Base-by-base conservation (phyloP, 2,888 invertebrate genomes). In the Nemotelus pantherinus region DNA sequence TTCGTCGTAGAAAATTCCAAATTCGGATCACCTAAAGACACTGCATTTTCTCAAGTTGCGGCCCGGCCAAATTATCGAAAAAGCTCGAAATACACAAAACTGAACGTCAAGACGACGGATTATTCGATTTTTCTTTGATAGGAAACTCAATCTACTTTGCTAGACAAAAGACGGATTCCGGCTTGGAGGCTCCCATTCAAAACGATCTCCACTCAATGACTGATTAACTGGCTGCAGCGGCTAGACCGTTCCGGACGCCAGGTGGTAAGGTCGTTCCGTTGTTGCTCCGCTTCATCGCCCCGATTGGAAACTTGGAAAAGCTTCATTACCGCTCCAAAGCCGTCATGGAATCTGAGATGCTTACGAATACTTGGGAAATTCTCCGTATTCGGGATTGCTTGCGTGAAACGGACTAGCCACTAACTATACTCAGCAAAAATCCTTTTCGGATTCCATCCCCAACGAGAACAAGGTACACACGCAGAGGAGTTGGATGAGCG, bases 181-280 rank as follows among this genome's bases (percentile, higher is more conserved):
- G 63, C 39, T 76, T 1, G 41, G 41, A n/a, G 71, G 64, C 79
- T 67, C 72, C 79, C 77, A 77, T 65, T 63, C 79, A 55, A 77
- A 76, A 74, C 71, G 77, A 77, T 72, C 70, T 77, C 77, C 77
- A 68, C 79, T 79, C 79, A 65, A 76, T 77, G 79, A 79, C 79
- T 79, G 79, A 79, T 58, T 79, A 72, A 50, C 70, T 77, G 72
- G 79, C 77, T 63, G 77, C 76, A 50, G 70, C 76, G 57, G 70
- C 76, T 76, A 58, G 65, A 76, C 67, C 58, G 72, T 44, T 60
- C 72, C 60, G 72, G 58, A 72, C 65, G 76, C 77, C 79, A 79
- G 79, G 79, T 78, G 78, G 72, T 70, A 45, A 70, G 60, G 77
- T 74, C 67, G 65, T 72, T 58, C 58, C 67, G 67, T 57, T 63